Percentiles rank a stretch among this genome's conserved stretches.
These are phyloP conservation scores for Miltochrista miniata DNA, from an alignment of 2,888 invertebrate species.

Conservation along the genomic window DNA sequence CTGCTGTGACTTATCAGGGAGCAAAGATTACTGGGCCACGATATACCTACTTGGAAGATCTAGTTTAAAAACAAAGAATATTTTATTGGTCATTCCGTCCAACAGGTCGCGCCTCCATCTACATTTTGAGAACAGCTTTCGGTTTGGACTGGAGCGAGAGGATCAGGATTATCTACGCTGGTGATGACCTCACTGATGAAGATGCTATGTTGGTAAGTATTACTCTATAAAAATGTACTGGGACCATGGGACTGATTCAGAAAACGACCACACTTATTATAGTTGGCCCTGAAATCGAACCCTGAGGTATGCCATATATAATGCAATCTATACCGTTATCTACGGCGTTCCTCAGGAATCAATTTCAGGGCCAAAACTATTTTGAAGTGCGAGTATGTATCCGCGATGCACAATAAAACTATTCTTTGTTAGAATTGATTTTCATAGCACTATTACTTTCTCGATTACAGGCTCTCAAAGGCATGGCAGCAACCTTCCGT, in stretches of 20 bases:
- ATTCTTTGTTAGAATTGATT: not conserved
- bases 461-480: constrained; percentile 89
- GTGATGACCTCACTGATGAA: constrained; percentile 95
- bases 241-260: not conserved
- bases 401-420: too few species aligned
- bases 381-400: too few species aligned
- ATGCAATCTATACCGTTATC: too few species aligned
- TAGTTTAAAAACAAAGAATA: not conserved
- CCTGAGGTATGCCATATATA: not conserved
- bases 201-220: constrained; percentile 93
- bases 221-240: not conserved
- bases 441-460: not conserved
- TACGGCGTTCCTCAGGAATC: too few species aligned
- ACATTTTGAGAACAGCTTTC: constrained; percentile 94
- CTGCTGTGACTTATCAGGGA: not conserved
- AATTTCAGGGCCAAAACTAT: too few species aligned
- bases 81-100: not conserved
- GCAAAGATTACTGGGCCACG: not conserved
- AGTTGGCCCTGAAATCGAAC: not conserved
- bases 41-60: not conserved
- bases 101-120: constrained; percentile 92
- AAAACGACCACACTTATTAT: not conserved
- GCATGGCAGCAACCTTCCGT: constrained; percentile 96
- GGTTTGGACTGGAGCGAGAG: constrained; percentile 96
- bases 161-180: constrained; percentile 94